phyloP scores from a whole-genome alignment of 2,888 invertebrate species.

The Epistrophe eligans region DNA sequence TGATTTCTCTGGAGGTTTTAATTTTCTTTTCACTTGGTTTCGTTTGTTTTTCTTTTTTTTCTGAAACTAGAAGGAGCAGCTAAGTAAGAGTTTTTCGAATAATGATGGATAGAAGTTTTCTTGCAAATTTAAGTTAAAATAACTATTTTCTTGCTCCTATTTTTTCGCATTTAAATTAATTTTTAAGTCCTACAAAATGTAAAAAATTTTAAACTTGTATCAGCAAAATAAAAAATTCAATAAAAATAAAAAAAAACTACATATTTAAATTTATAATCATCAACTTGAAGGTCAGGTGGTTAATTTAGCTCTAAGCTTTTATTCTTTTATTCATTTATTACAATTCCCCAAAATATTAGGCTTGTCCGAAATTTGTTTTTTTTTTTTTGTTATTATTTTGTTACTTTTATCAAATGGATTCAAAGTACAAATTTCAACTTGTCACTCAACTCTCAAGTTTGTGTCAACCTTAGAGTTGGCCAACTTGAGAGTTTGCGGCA shows the following conservation, averaged over 20 bases:
- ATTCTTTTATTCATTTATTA: too few species aligned
- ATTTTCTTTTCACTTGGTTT: neutral
- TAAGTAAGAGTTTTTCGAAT: neutral
- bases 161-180: neutral
- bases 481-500: too few species aligned
- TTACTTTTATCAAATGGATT: too few species aligned
- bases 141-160: neutral
- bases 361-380: too few species aligned
- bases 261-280: neutral
- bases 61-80: neutral
- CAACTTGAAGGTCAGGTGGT: too few species aligned
- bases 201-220: neutral
- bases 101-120: neutral
- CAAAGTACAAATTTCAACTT: too few species aligned
- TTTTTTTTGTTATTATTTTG: too few species aligned
- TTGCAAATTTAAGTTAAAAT: neutral
- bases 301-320: too few species aligned
- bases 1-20: constrained; percentile 31
- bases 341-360: too few species aligned
- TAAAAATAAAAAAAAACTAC: neutral
- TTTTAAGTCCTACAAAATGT: neutral
- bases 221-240: neutral
- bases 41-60: neutral
- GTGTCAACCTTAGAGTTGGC: too few species aligned
- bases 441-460: too few species aligned